Evolutionary conservation across 2,888 invertebrate species (phyloP), one percentile per base, ranked within the genome.

Genomic region (Mechanitis mazaeus): DNA sequence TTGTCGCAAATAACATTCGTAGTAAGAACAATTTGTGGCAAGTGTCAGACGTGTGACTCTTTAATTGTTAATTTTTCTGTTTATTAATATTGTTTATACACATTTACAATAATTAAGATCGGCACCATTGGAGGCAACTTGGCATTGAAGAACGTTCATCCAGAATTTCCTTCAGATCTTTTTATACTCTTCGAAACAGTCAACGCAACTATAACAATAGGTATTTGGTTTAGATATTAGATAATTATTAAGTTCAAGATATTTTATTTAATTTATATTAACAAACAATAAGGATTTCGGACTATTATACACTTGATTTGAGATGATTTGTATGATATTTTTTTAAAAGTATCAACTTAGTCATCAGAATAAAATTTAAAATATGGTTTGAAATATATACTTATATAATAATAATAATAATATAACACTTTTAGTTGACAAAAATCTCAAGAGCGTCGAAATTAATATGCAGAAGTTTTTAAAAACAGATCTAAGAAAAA

Each of bases 111-210:
- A 46, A 50, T 55, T 59, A n/a, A 93, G 93, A 85, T 92, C 64
- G 95, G 94, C 33, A 93, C 93, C 0, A 82, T 95, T 63, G 95
- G 93, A 60, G 95, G 95, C n/a, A 95, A 95, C 68, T 72, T 90
- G 59, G 82, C 81, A 0, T 59, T 94, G 71, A 95, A 95, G 76
- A 92, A 94, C 73, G 75, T 83, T 31, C 91, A 94, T 72, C 87
- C 83, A 1, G 93, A 94, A 50, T 95, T 95, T 75, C 93, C 93
- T 0, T 95, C 95, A 0, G 95, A 96, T 75, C 74, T 95, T 9
- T 95, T 93, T 71, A 73, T 94, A 3, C 81, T 94, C 5, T 73
- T 94, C 12, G 92, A 91, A 79, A 92, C 93, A 1, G 91, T 92
- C 12, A 91, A 91, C 54, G 93, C 93, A 0, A 77, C 81, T 35